phyloP scores from a whole-genome alignment of 2,888 invertebrate species.

The Ernsta delagoae region DNA sequence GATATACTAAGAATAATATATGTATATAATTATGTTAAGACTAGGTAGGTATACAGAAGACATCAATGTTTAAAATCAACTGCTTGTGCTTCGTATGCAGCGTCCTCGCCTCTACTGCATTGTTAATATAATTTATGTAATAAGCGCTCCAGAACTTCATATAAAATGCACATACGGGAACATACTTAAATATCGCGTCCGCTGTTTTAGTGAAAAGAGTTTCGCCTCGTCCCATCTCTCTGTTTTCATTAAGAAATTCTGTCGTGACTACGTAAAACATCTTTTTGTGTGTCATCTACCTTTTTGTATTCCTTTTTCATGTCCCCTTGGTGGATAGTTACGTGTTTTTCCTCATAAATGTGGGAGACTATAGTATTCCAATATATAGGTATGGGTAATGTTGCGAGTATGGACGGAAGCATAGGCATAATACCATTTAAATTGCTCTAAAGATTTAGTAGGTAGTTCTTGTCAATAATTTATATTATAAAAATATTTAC shows the following conservation, averaged over 20 bases:
- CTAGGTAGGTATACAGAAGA: no score
- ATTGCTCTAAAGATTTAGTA: no score
- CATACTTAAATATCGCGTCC: constrained; percentile 26
- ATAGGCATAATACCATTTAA: no score
- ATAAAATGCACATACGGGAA: constrained; percentile 34
- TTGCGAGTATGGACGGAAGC: no score
- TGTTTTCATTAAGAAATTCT: constrained; percentile 16
- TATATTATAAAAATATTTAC: no score
- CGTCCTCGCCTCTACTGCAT: constrained; percentile 14
- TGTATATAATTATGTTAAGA: no score
- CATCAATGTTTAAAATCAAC: neutral
- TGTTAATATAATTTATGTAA: constrained; percentile 35
- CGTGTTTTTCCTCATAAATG: no score
- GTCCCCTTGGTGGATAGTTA: no score
- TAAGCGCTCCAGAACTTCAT: constrained; percentile 27
- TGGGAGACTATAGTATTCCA: no score
- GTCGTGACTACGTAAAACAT: neutral
- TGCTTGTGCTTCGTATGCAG: neutral
- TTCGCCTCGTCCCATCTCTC: constrained; percentile 5
- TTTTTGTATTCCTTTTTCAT: neutral
- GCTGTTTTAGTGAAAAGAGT: constrained; percentile 25
- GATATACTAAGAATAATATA: no score
- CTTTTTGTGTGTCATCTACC: neutral
- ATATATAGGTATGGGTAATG: no score
- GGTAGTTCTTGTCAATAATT: no score